phyloP scores from a whole-genome alignment of 2,113 vertebrate genomes.

The Mormyrus iriodes region DNA sequence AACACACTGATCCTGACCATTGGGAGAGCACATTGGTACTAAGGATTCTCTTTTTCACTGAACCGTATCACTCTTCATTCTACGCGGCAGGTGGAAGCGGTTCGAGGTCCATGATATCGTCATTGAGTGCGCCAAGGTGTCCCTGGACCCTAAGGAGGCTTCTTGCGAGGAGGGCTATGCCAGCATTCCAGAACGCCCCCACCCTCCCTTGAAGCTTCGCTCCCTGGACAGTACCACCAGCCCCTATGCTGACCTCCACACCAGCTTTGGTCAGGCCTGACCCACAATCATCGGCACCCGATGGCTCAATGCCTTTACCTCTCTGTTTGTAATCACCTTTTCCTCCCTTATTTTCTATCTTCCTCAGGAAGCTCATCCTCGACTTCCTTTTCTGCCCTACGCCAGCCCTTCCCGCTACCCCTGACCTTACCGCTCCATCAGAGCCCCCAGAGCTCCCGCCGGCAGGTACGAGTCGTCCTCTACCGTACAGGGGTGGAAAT shows the following conservation, averaged over 20 bases:
- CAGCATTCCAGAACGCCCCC: constrained; percentile 62
- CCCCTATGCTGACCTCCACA: constrained; percentile 55
- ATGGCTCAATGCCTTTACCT: not conserved
- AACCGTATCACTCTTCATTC: not conserved
- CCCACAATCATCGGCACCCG: not conserved
- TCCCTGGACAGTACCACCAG: constrained; percentile 53
- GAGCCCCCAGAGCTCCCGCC: constrained; percentile 51
- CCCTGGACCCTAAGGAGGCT: constrained; percentile 89
- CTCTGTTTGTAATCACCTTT: not conserved
- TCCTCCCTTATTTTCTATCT: not conserved
- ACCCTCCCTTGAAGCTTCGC: constrained; percentile 49
- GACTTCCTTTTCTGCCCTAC: constrained; percentile 57
- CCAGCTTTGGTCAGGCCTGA: constrained; percentile 63
- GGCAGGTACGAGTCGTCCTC: constrained; percentile 32
- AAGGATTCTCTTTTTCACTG: not conserved
- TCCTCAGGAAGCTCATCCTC: constrained; percentile 59
- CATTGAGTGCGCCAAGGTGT: constrained; percentile 94
- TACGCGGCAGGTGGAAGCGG: constrained; percentile 78
- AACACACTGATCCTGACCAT: not conserved
- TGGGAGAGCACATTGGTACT: not conserved
- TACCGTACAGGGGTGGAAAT: not conserved
- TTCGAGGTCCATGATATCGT: constrained; percentile 94
- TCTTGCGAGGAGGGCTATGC: constrained; percentile 83
- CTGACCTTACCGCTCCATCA: constrained; percentile 55
- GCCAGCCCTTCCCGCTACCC: constrained; percentile 41